phyloP scores from a whole-genome alignment of 2,797 vertebrate genomes.

The Squalus acanthias region DNA sequence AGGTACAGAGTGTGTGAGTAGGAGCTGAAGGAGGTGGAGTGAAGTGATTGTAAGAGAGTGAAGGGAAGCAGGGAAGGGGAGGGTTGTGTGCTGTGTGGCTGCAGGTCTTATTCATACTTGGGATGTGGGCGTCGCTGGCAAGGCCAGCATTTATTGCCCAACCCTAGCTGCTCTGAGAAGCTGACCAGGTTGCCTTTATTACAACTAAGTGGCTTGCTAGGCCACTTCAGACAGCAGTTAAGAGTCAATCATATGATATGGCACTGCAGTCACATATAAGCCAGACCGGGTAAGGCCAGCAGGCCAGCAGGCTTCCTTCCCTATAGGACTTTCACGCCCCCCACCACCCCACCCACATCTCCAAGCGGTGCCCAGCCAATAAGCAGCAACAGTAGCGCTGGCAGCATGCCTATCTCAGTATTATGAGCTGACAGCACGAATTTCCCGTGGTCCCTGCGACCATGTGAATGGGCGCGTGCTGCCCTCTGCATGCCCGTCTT shows the following conservation, averaged over 20 bases:
- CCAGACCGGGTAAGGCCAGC: background rate
- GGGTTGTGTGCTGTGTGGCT: background rate
- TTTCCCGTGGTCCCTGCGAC: no score
- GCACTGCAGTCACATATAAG: background rate
- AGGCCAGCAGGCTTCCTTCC: background rate
- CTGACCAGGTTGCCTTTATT: background rate
- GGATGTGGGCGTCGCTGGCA: background rate
- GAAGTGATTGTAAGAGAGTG: no score
- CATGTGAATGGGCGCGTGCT: background rate
- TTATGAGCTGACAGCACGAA: background rate
- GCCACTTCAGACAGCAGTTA: background rate
- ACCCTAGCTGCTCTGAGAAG: background rate
- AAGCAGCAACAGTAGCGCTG: background rate
- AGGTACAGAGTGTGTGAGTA: no score
- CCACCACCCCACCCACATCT: background rate
- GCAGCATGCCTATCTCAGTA: background rate
- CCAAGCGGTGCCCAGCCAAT: background rate
- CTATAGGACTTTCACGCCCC: background rate
- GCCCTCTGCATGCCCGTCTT: no score
- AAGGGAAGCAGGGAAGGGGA: no score
- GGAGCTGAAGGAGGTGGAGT: no score
- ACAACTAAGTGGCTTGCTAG: background rate
- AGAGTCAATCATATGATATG: background rate
- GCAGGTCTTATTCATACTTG: no score
- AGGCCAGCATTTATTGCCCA: background rate